These are phyloP conservation scores for Prenolepis imparis DNA, from an alignment of 2,888 invertebrate species.

Conservation along the genomic window DNA sequence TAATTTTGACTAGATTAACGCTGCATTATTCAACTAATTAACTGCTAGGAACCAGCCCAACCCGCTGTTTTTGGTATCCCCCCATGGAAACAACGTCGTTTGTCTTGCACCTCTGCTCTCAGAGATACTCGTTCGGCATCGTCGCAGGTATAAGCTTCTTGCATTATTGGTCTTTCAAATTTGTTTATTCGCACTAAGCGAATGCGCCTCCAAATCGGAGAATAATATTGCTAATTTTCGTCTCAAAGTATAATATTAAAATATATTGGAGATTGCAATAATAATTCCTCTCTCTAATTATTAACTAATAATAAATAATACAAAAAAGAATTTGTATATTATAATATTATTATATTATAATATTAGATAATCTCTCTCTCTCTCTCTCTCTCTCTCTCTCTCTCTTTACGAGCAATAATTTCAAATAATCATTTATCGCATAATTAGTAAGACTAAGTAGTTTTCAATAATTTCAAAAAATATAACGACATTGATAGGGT, in stretches of 20 bases:
- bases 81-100: slow-evolving; percentile 76
- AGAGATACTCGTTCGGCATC: slow-evolving; percentile 60
- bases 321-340: neutral
- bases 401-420: neutral
- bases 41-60: slow-evolving; percentile 77
- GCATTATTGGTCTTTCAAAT: neutral
- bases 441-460: neutral
- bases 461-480: neutral
- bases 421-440: neutral
- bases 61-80: slow-evolving; percentile 76
- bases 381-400: too few relatives aligned
- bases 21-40: slow-evolving; percentile 86
- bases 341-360: too few relatives aligned
- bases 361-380: too few relatives aligned
- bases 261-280: neutral
- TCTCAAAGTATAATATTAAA: neutral
- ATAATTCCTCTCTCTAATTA: neutral
- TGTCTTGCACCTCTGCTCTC: slow-evolving; percentile 73
- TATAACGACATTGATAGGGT: neutral
- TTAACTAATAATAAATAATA: neutral
- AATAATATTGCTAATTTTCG: neutral
- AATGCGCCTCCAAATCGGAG: neutral
- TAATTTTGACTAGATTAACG: slow-evolving; percentile 85
- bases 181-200: neutral
- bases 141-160: slow-evolving; percentile 51